A percentile compares a stretch with the other conserved stretches of the same genome.
Conservation (phyloP, 2,888 invertebrate species). For the Ectemnius continuus region DNA sequence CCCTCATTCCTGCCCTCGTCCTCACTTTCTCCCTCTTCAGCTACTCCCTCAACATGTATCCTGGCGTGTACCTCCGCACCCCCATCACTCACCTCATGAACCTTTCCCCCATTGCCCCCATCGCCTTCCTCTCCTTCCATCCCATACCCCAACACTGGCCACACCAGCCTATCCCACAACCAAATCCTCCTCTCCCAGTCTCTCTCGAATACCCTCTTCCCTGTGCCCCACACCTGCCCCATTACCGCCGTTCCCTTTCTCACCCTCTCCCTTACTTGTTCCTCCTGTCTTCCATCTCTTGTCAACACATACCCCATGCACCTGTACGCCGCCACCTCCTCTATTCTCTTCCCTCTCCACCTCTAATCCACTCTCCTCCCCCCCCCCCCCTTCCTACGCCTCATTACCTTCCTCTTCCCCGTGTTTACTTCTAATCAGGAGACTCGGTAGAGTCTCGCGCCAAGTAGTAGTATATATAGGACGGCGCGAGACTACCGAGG, state of each 20-base stretch:
- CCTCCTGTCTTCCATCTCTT: background rate
- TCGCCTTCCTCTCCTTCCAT: background rate
- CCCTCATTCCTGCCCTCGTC: too few relatives aligned
- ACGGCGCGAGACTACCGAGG: too few relatives aligned
- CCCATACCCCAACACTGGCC: background rate
- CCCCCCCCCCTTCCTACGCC: background rate
- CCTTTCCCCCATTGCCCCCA: background rate
- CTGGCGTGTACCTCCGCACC: too few relatives aligned
- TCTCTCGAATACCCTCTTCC: background rate
- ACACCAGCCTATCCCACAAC: background rate
- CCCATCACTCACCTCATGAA: too few relatives aligned
- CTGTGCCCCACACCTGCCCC: background rate
- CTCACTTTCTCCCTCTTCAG: too few relatives aligned
- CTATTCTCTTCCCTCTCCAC: background rate
- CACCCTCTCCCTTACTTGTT: background rate
- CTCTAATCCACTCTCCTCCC: background rate
- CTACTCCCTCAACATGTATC: too few relatives aligned
- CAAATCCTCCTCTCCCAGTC: background rate
- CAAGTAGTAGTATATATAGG: too few relatives aligned
- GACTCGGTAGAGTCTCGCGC: too few relatives aligned
- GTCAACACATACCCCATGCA: background rate
- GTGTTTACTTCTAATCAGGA: too few relatives aligned
- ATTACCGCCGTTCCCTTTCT: background rate
- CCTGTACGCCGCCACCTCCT: background rate
- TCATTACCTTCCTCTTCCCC: background rate